Evolutionary conservation across 2,797 vertebrate species (phyloP).

Genomic region (Hyperoplus immaculatus): DNA sequence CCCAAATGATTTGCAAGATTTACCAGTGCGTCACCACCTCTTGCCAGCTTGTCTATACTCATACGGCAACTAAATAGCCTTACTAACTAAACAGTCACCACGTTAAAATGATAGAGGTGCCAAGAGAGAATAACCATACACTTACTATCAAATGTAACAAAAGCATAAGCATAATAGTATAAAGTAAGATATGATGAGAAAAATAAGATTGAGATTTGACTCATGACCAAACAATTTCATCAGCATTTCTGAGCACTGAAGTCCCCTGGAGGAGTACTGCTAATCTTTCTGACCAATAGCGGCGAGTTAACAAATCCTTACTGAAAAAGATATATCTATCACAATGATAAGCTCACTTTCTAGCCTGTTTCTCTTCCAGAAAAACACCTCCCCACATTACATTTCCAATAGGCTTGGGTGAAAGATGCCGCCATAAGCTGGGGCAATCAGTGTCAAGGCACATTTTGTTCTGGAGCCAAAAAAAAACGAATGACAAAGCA

Average conservation of each 20-base stretch:
- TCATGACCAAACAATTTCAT: neutral
- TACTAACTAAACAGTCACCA: neutral
- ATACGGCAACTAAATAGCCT: neutral
- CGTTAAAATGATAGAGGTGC: neutral
- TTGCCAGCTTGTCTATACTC: neutral
- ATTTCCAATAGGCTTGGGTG: conserved; percentile 12
- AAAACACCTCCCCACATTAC: conserved; percentile 15
- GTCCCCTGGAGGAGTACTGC: neutral
- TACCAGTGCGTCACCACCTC: conserved; percentile 8
- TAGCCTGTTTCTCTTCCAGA: neutral
- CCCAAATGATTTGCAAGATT: neutral
- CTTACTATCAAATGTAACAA: neutral
- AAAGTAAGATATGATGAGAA: neutral
- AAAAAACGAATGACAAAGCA: conserved; percentile 29
- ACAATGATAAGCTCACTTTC: conserved; percentile 11
- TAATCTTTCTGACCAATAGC: neutral
- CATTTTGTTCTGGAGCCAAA: conserved; percentile 43
- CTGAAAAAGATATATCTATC: neutral
- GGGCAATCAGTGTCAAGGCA: conserved; percentile 17
- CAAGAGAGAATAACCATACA: neutral
- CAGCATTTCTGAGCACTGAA: neutral
- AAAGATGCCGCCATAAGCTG: conserved; percentile 13
- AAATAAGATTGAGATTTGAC: neutral
- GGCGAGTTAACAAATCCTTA: neutral
- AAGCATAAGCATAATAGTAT: neutral